Evolutionary conservation across 1,140 invertebrate genomes (phyloP).

Genomic region (Aporrectodea caliginosa): DNA sequence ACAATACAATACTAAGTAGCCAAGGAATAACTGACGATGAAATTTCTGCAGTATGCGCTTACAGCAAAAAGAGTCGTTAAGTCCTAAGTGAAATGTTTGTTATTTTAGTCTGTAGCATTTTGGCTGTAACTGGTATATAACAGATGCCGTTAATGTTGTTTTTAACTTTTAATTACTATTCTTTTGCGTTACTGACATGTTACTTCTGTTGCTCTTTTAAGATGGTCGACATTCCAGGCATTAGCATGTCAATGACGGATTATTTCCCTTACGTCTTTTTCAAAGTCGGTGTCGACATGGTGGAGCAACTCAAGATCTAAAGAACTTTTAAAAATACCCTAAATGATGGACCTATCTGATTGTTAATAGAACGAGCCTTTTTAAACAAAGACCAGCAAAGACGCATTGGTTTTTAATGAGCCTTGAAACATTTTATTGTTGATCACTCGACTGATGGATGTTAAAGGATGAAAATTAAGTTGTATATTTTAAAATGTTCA

Average conservation of each 20-base stretch:
- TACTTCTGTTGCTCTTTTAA: conserved; percentile 42
- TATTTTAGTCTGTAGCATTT: background rate
- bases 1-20: background rate
- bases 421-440: too few relatives aligned
- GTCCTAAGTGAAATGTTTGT: background rate
- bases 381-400: too few relatives aligned
- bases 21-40: background rate
- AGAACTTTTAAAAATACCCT: background rate
- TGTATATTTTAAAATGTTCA: too few relatives aligned
- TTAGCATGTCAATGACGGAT: conserved; percentile 84
- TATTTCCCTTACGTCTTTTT: conserved; percentile 98
- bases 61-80: background rate
- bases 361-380: too few relatives aligned
- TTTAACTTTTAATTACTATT: background rate
- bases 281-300: conserved; percentile 90
- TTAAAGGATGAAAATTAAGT: too few relatives aligned
- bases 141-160: too few relatives aligned
- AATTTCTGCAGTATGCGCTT: background rate
- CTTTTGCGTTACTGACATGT: background rate
- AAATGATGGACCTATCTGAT: background rate
- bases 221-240: conserved; percentile 70
- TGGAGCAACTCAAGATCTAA: background rate
- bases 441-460: too few relatives aligned
- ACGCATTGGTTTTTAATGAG: too few relatives aligned
- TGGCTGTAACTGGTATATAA: background rate